Base-by-base conservation (phyloP, 2,888 invertebrate species). In the Teleogryllus oceanicus region DNA sequence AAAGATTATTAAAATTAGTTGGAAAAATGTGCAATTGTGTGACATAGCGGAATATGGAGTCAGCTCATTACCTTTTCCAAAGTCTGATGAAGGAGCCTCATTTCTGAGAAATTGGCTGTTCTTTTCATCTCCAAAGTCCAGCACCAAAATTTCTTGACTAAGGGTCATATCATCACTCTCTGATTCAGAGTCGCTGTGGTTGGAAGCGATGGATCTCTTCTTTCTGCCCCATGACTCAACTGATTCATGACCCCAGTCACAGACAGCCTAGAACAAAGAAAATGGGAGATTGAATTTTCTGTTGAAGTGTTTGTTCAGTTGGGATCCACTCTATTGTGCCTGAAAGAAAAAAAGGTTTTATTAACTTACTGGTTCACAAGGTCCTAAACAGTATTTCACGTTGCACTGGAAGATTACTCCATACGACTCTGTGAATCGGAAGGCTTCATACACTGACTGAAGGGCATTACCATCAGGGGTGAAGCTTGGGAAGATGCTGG, bases 381-480 rank as follows among this genome's bases (percentile, higher is more conserved):
- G 96, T 86, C 97, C 97, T 82, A 97, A 91, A 85, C 97, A 97
- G 87, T 97, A 97, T 86, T 97, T 97, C 84, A 97, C 97, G 87
- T 97, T 97, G 87, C 97, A 97, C 87, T 97, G 97, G 92, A 97
- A 97, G 87, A 97, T 97, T 82, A 97, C 97, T 78, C 97, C 97
- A 85, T 97, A 97, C 16, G 96, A 97, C 87, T 97, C 97, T 0
- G 97, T 97, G 87, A 97, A 97, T 86, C 97, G 91, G 90, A 97
- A 97, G 1, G 97, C 97, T 88, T 97, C 97, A 86, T 97, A 97
- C 81, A 95, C 91, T 0, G 96, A 96, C 85, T 97, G 95, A 81
- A 96, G 88, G 0, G 96, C 96, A 87, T 96, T 96, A 81, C 96
- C 96, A 85, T 96, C 96, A 76, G 96, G 95, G 78, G 92, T 92